Percentiles rank a stretch among this genome's conserved stretches.
These are phyloP conservation scores for Poecile atricapillus DNA, from an alignment of 2,113 vertebrate species.

Conservation along the genomic window DNA sequence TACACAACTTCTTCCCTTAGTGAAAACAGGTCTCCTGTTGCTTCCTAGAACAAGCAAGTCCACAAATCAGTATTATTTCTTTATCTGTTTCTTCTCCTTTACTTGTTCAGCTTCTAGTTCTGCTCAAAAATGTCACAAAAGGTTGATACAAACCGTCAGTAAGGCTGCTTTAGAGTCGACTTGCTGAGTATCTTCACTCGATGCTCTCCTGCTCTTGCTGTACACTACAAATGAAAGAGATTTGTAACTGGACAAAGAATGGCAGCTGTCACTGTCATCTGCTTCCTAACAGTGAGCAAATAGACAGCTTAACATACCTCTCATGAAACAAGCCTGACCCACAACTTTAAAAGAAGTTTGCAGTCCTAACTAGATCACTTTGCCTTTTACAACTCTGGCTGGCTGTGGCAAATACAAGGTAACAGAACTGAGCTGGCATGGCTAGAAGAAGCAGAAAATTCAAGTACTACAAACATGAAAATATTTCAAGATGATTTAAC, in stretches of 20 bases:
- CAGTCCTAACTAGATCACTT: background rate
- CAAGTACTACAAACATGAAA: background rate
- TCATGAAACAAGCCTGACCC: background rate
- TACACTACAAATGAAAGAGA: conserved; percentile 67
- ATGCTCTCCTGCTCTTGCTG: conserved; percentile 73
- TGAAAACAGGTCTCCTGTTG: background rate
- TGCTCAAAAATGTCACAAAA: background rate
- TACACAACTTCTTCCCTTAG: background rate
- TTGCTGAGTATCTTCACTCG: conserved; percentile 80
- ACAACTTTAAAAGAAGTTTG: background rate
- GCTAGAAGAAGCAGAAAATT: background rate
- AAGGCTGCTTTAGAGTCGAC: conserved; percentile 84
- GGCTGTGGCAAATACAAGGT: background rate
- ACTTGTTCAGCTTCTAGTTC: background rate
- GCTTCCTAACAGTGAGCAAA: background rate
- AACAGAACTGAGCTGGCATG: background rate
- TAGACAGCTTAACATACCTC: fast-evolving
- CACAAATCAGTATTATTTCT: background rate
- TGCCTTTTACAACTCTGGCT: background rate
- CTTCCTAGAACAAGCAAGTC: background rate
- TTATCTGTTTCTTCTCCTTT: background rate
- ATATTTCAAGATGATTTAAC: background rate
- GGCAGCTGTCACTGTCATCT: background rate
- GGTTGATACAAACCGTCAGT: conserved; percentile 75
- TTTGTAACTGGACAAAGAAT: background rate